Base-by-base conservation (phyloP, 2,797 vertebrate genomes). In the Sebastes diaconus region DNA sequence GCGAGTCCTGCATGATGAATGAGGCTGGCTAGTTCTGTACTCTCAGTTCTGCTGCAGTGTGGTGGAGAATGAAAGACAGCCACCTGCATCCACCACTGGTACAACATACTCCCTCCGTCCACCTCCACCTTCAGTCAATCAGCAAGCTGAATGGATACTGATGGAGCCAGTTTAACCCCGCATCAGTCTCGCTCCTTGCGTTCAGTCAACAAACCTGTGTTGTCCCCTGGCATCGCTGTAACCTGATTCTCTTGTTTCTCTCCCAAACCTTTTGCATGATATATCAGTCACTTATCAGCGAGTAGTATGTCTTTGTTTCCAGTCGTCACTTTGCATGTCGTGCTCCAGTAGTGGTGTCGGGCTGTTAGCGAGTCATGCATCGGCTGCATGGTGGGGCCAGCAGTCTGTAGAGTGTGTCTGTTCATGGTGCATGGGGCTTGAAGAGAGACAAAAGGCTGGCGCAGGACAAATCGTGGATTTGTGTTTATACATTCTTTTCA, bases 101-200 rank as follows among this genome's bases (percentile, higher is more conserved):
- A 39, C 81, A 73, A 59, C 83, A 84, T 32, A 29, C 74, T 74
- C 78, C 71, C 84, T 76, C 77, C 20, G 9, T 71, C 73, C 79
- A 71, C 81, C 79, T 86, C 81, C 90, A 84, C 81, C 84, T 88
- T 90, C 90, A 93, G 93, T 73, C 93, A 94, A 86, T 93, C 92
- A 93, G 92, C 93, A 91, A 94, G 89, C 91, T 90, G 90, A 92
- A 90, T 83, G 89, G 88, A 93, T 87, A 79, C 89, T 85, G 88
- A 90, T 90, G 83, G 87, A 92, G 88, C 86, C 77, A 57, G 30
- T 84, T 50, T 71, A 73, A 84, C 79, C 83, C 86, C 78, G 85
- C 88, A 91, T 91, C 88, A 86, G 83, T 88, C 68, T 72, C 59
- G 32, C 78, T 24, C 52, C 79, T 60, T 81, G 73, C 82, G 75